A percentile compares a stretch with the other conserved stretches of the same genome.
phyloP scores from a whole-genome alignment of 2,797 vertebrate species.

The Pseudocheirus occidentalis region DNA sequence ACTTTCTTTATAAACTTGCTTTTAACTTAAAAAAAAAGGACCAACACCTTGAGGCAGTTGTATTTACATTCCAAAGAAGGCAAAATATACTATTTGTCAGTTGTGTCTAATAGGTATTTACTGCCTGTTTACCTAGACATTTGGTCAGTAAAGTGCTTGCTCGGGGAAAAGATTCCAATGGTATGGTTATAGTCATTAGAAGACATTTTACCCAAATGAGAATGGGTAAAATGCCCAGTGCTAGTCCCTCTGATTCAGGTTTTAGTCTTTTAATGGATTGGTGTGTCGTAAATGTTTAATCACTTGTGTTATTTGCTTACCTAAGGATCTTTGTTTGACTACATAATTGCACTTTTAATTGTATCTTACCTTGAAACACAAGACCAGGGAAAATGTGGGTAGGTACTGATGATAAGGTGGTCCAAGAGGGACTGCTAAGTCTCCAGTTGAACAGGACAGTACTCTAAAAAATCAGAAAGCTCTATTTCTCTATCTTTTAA shows the following conservation, averaged over 20 bases:
- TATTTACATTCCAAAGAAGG: slow-evolving; percentile 16
- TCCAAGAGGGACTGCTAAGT: neutral
- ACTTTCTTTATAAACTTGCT: neutral
- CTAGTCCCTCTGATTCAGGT: neutral
- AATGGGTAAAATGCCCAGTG: neutral
- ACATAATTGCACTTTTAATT: slow-evolving; percentile 67
- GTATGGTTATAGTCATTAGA: neutral
- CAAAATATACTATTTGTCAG: neutral
- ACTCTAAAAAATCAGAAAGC: neutral
- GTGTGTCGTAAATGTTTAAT: slow-evolving; percentile 54
- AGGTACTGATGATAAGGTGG: slow-evolving; percentile 11
- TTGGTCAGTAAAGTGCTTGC: slow-evolving; percentile 30
- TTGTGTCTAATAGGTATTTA: slow-evolving; percentile 23
- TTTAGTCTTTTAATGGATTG: slow-evolving; percentile 55
- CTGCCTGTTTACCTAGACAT: slow-evolving; percentile 39
- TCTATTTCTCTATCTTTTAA: neutral
- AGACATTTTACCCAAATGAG: neutral
- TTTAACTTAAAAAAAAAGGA: neutral
- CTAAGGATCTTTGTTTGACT: slow-evolving; percentile 64
- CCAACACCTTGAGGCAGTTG: neutral
- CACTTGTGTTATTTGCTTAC: slow-evolving; percentile 55
- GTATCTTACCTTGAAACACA: slow-evolving; percentile 52
- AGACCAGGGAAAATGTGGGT: slow-evolving; percentile 52
- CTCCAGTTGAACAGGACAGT: neutral
- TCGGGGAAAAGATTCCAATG: slow-evolving; percentile 27